Percentiles rank a stretch among this genome's conserved stretches.
Evolutionary conservation across 2,113 vertebrate genomes (phyloP).

Genomic region (Ceyx cyanopectus): DNA sequence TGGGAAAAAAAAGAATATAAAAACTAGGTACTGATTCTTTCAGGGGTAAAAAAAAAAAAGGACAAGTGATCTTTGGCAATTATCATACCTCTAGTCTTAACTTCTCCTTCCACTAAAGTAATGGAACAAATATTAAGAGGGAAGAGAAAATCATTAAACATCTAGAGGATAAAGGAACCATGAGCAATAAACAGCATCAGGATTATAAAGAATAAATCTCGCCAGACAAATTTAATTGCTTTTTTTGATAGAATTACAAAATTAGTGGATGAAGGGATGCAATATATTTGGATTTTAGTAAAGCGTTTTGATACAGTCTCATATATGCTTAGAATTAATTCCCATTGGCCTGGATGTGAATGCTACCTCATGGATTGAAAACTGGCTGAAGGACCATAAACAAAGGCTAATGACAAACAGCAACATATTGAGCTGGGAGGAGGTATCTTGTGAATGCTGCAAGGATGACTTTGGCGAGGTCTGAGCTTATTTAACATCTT

Average conservation of each 20-base stretch:
- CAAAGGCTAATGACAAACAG: slow-evolving; percentile 61
- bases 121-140: slow-evolving; percentile 72
- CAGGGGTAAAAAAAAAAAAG: not conserved
- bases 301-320: slow-evolving; percentile 46
- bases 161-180: slow-evolving; percentile 63
- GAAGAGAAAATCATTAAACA: slow-evolving; percentile 70
- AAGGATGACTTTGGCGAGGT: slow-evolving; percentile 6
- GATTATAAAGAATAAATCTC: slow-evolving; percentile 69
- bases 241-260: slow-evolving; percentile 70
- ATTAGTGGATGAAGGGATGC: slow-evolving; percentile 56
- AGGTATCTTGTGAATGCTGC: not conserved
- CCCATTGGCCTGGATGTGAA: slow-evolving; percentile 31
- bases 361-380: slow-evolving; percentile 30
- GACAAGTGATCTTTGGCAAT: slow-evolving; percentile 47
- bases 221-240: slow-evolving; percentile 65
- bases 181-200: slow-evolving; percentile 65
- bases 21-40: slow-evolving; percentile 2
- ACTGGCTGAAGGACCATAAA: slow-evolving; percentile 51
- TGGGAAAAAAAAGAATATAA: not conserved
- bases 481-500: slow-evolving; percentile 62
- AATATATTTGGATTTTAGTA: slow-evolving; percentile 61
- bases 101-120: slow-evolving; percentile 62
- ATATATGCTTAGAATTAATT: slow-evolving; percentile 59
- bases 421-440: slow-evolving; percentile 18
- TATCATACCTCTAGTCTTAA: slow-evolving; percentile 53